Percentiles rank a stretch among this genome's conserved stretches.
Evolutionary conservation across 2,888 invertebrate genomes (phyloP).

Genomic region (Agonopterix subpropinquella): DNA sequence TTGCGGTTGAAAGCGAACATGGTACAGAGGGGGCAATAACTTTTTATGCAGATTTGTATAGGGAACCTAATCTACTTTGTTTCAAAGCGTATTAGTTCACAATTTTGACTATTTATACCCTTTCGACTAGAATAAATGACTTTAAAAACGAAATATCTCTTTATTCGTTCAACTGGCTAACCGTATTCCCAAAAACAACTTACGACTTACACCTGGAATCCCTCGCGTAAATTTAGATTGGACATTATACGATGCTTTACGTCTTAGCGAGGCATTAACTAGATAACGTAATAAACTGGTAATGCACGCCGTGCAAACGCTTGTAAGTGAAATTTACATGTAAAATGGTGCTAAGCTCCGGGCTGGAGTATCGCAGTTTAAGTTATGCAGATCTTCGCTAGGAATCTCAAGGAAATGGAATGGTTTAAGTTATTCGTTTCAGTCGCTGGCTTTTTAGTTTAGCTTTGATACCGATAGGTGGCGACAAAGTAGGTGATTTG

Average conservation of each 20-base stretch:
- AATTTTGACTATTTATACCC: no score
- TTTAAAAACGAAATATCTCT: no score
- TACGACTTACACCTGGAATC: conserved; percentile 15
- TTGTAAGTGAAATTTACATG: conserved; percentile 25
- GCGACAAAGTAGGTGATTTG: no score
- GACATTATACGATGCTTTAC: conserved; percentile 20
- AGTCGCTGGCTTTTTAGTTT: no score
- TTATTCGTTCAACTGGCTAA: no score
- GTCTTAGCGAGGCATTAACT: conserved; percentile 15
- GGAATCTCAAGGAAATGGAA: conserved; percentile 23
- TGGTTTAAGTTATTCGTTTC: conserved; percentile 5
- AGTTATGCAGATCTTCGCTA: conserved; percentile 26
- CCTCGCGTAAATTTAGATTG: conserved; percentile 15
- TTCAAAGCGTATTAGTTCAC: no score
- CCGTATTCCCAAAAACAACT: background rate
- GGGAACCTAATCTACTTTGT: no score
- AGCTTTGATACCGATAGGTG: no score
- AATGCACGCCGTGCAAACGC: conserved; percentile 15
- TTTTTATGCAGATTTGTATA: no score
- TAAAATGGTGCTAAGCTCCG: conserved; percentile 22
- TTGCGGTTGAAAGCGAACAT: no score
- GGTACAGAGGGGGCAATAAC: no score
- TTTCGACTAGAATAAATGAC: no score
- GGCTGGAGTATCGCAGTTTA: conserved; percentile 13
- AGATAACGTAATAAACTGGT: conserved; percentile 12